Percentiles rank a stretch among this genome's conserved stretches.
Evolutionary conservation across 2,888 invertebrate genomes (phyloP).

Genomic region (Epistrophella euchroma): DNA sequence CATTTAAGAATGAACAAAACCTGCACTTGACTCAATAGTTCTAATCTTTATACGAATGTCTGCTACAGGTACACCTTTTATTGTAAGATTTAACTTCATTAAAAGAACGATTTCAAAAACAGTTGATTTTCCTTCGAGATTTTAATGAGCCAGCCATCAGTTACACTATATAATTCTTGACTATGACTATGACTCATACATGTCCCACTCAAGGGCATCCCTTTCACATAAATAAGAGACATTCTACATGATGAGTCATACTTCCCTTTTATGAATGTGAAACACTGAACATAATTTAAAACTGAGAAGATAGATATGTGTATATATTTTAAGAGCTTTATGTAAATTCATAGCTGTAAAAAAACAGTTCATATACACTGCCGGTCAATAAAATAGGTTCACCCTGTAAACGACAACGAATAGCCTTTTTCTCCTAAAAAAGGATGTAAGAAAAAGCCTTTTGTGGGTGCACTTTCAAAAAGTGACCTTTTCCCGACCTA

Average conservation of each 20-base stretch:
- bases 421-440: no score
- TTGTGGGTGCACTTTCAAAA: no score
- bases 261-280: neutral
- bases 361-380: neutral
- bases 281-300: neutral
- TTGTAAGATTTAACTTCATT: neutral
- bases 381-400: no score
- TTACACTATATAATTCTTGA: neutral
- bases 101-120: neutral
- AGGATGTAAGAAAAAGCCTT: no score
- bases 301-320: neutral
- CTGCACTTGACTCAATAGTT: neutral
- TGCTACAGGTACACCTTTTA: neutral
- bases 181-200: conserved; percentile 33
- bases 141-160: conserved; percentile 5
- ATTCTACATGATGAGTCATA: conserved; percentile 26
- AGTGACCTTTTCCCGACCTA: no score
- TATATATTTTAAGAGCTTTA: no score
- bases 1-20: neutral
- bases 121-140: neutral
- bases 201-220: conserved; percentile 29
- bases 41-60: neutral
- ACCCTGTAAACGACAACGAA: no score
- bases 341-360: neutral
- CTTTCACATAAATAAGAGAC: conserved; percentile 23